A percentile compares a stretch with the other conserved stretches of the same genome.
Conservation (phyloP, 2,113 vertebrate genomes). For the Probosciger aterrimus region DNA sequence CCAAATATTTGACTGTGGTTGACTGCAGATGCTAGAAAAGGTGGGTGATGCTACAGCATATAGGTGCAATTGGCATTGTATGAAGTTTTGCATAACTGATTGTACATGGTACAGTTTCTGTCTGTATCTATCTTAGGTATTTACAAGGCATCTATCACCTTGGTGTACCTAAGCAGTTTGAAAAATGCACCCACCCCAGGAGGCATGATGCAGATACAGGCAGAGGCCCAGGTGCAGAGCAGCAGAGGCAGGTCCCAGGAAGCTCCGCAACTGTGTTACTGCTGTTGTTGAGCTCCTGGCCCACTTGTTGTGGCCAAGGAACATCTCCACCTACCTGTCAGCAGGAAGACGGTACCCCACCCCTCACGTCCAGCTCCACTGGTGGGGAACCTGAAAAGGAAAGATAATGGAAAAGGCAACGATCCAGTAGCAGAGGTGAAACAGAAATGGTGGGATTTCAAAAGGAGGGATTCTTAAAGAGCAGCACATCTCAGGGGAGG, state of each 20-base stretch:
- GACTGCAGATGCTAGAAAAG: constrained; percentile 54
- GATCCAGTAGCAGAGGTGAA: constrained; percentile 66
- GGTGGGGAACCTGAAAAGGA: constrained; percentile 59
- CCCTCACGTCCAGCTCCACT: constrained; percentile 51
- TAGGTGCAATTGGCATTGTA: constrained; percentile 42
- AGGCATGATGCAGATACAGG: constrained; percentile 61
- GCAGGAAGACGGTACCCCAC: constrained; percentile 55
- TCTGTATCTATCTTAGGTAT: constrained; percentile 71
- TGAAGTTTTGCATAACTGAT: constrained; percentile 54
- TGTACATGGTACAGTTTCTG: constrained; percentile 64
- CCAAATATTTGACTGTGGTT: constrained; percentile 37
- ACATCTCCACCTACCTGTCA: constrained; percentile 55
- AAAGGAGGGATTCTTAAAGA: constrained; percentile 71
- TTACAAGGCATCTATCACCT: constrained; percentile 62
- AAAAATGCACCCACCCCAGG: constrained; percentile 62
- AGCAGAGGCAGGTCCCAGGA: constrained; percentile 62
- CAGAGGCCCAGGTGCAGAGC: constrained; percentile 58
- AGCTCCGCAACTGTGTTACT: constrained; percentile 36
- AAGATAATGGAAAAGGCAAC: constrained; percentile 66
- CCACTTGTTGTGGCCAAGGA: constrained; percentile 60
- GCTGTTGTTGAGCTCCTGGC: constrained; percentile 61
- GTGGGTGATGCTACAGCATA: constrained; percentile 41
- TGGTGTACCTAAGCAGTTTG: constrained; percentile 68
- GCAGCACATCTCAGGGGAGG: constrained; percentile 68
- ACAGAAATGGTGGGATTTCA: constrained; percentile 69